Base-by-base conservation (phyloP, 2,113 vertebrate species). In the Cariama cristata region DNA sequence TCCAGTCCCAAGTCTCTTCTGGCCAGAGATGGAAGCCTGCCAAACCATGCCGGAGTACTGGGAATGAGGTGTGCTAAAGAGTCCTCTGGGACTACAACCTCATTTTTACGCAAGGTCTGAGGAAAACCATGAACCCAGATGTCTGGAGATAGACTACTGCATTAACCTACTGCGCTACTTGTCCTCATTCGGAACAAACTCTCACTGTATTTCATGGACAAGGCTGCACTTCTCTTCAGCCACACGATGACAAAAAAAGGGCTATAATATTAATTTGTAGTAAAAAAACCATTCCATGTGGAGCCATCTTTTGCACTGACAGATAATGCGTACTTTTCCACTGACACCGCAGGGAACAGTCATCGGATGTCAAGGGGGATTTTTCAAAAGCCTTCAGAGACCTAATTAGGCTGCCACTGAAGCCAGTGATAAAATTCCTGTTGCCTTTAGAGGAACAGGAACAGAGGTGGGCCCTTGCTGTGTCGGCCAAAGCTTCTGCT, bases 31-130 rank as follows among this genome's bases (percentile, higher is more conserved):
- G 93, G 94, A 95, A 90, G 69, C 6, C 23, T 86, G 87, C 95
- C 95, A 96, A 95, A 88, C 52, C 33, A 76, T 3, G 20, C 74
- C 79, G 58, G 14, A 91, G 14, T 32, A 58, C 56, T 52, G 45
- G 62, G 84, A 95, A 96, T 73, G 91, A 96, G 79, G 91, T 93
- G 69, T 80, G 63, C 77, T 93, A 69, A 87, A 79, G 71, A 32
- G 66, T 55, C 62, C 35, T 89, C 63, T 45, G 81, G 55, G 93
- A 68, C 42, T 42, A 64, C 40, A 67, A 67, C 59, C 58, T 87
- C 9, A 3, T 69, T 96, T 95, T 95, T 86, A 93, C 63, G 71
- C 24, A 62, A 74, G 58, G 71, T 79, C 77, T 94, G 91, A 88
- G 73, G 23, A 58, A 45, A 38, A 49, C 45, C 86, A 53, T 93